Percentiles rank a stretch among this genome's conserved stretches.
These are phyloP conservation scores for Peromyscus nudipes DNA, from an alignment of 2,797 vertebrate species.

Conservation along the genomic window DNA sequence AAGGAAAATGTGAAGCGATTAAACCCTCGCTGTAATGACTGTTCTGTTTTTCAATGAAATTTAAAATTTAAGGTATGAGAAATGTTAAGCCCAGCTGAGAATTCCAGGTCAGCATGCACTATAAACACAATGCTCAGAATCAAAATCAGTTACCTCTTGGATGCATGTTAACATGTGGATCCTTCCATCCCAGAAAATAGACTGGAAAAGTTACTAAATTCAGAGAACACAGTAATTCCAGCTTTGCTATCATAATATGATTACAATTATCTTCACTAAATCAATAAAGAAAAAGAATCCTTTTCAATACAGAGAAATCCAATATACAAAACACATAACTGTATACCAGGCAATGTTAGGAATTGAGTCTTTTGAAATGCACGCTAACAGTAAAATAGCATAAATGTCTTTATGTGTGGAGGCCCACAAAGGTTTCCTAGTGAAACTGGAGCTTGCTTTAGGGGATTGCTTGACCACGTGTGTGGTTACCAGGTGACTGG, in stretches of 20 bases:
- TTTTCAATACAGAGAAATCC: slow-evolving; percentile 15
- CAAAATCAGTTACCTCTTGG: background rate
- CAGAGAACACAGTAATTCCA: background rate
- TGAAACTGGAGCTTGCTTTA: too few relatives aligned
- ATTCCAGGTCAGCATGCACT: background rate
- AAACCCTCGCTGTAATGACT: background rate
- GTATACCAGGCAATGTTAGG: background rate
- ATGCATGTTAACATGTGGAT: background rate
- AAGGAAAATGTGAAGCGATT: background rate
- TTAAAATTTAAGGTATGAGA: slow-evolving; percentile 8
- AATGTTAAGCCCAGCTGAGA: background rate
- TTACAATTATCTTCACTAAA: background rate
- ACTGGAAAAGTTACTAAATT: background rate
- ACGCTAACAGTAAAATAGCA: slow-evolving; percentile 17
- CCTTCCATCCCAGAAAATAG: background rate
- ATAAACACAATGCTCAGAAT: background rate
- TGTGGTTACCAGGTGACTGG: too few relatives aligned
- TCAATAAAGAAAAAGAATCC: background rate
- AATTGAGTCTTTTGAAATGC: slow-evolving; percentile 9
- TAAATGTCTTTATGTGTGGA: background rate
- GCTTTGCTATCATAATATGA: background rate
- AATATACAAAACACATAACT: background rate
- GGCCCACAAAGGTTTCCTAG: too few relatives aligned
- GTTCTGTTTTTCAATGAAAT: slow-evolving; percentile 26
- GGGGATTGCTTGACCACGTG: too few relatives aligned